Base-by-base conservation (phyloP, 2,113 vertebrate species). In the Cochlearius cochlearius region DNA sequence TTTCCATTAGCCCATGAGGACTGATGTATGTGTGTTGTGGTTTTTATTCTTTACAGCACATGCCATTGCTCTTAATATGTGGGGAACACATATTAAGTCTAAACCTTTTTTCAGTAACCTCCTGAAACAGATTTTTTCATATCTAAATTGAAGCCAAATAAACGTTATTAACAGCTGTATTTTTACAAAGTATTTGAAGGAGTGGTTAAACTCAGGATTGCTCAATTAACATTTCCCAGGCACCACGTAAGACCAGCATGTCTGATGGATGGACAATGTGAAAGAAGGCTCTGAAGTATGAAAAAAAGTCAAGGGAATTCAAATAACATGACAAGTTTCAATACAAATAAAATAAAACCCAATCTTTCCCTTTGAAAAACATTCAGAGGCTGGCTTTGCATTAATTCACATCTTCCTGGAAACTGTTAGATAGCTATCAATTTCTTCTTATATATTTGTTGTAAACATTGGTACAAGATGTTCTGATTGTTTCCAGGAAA, bases 401-500 rank as follows among this genome's bases (percentile, higher is more conserved):
- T 67, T 74, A 86, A 77, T 90, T 64, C 45, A 27, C 34, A 72
- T 86, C 56, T 97, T 91, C 77, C 84, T 96, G 93, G 90, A 89
- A 96, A 95, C 73, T 83, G 76, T 90, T 90, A 95, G 95, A 91
- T 92, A 95, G 88, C 69, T 95, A 97, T 97, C 96, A 90, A 76
- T 91, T 95, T 96, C 81, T 95, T 82, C 95, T 79, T 82, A 91
- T 26, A 59, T 95, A 95, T 93, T 97, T 96, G 91, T 94, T 94
- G 90, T 94, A 97, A 97, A 94, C 96, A 97, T 96, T 92, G 80
- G 86, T 96, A 97, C 95, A 98, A 97, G 94, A 96, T 96, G 93
- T 93, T 78, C 91, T 90, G 86, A 96, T 91, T 97, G 90, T 87
- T 97, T 97, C 94, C 96, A 97, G 95, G 92, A 90, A 97, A 97